Conservation (phyloP, 2,113 vertebrate species). For the Pseudopipra pipra region DNA sequence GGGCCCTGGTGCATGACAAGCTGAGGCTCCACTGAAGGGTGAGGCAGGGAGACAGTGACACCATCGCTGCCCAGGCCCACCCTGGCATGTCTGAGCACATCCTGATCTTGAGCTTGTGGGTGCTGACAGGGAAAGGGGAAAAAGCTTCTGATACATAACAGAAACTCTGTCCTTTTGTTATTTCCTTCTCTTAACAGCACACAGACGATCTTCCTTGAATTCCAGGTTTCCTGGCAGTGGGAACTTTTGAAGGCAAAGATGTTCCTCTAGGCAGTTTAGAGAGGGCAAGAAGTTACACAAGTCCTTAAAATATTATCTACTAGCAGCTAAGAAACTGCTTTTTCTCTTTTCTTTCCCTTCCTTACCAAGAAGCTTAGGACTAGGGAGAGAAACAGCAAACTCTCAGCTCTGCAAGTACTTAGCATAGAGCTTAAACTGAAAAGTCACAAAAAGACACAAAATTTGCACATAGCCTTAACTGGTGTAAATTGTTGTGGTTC, state of each 20-base stretch:
- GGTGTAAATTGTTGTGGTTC: neutral
- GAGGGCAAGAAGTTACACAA: neutral
- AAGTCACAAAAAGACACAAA: neutral
- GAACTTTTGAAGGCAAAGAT: neutral
- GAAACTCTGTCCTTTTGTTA: neutral
- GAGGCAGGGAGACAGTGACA: neutral
- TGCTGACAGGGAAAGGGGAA: neutral
- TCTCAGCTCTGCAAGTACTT: neutral
- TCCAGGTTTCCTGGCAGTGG: neutral
- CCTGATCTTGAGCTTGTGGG: neutral
- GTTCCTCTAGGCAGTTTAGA: neutral
- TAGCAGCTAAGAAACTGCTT: neutral
- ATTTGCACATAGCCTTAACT: constrained; percentile 16
- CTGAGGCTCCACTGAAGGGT: neutral
- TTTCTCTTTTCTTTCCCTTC: neutral
- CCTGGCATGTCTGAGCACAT: neutral
- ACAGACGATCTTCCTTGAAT: neutral
- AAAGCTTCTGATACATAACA: neutral
- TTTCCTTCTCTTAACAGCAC: neutral
- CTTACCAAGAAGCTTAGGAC: neutral
- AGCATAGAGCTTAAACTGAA: neutral
- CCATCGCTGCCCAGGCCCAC: neutral
- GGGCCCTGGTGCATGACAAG: rapidly evolving
- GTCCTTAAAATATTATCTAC: neutral
- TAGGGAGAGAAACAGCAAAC: neutral